A percentile compares a stretch with the other conserved stretches of the same genome.
These are phyloP conservation scores for Acanthopleura granulata DNA, from an alignment of 2,888 invertebrate genomes.

Conservation along the genomic window DNA sequence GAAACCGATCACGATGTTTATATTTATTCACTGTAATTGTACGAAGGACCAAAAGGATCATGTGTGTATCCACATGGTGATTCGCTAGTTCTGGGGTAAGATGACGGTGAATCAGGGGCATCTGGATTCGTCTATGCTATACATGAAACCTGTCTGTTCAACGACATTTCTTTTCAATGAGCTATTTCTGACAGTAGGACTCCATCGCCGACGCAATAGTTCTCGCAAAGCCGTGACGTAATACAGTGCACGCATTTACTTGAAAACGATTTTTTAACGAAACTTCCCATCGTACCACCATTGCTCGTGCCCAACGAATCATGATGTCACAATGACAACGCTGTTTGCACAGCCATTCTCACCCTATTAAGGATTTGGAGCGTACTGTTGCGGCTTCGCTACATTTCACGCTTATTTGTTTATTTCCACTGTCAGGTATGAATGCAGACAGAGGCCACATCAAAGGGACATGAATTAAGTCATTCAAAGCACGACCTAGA, in stretches of 20 bases:
- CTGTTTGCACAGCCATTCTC: background rate
- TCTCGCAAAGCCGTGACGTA: too few species aligned
- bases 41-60: background rate
- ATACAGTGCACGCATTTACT: too few species aligned
- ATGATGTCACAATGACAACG: too few species aligned
- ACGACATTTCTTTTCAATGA: background rate
- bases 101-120: too few species aligned
- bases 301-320: too few species aligned
- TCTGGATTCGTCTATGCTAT: too few species aligned
- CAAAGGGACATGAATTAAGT: background rate
- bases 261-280: too few species aligned
- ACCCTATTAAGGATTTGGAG: background rate
- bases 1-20: background rate
- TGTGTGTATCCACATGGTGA: background rate
- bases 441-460: background rate
- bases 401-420: background rate
- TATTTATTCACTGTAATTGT: constrained; percentile 7
- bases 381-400: background rate
- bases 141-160: too few species aligned
- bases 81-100: too few species aligned
- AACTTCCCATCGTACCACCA: too few species aligned
- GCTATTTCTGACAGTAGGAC: background rate
- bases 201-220: background rate
- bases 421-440: background rate
- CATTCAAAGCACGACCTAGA: background rate